phyloP scores from a whole-genome alignment of 2,888 invertebrate species.

The Brassicogethes aeneus region DNA sequence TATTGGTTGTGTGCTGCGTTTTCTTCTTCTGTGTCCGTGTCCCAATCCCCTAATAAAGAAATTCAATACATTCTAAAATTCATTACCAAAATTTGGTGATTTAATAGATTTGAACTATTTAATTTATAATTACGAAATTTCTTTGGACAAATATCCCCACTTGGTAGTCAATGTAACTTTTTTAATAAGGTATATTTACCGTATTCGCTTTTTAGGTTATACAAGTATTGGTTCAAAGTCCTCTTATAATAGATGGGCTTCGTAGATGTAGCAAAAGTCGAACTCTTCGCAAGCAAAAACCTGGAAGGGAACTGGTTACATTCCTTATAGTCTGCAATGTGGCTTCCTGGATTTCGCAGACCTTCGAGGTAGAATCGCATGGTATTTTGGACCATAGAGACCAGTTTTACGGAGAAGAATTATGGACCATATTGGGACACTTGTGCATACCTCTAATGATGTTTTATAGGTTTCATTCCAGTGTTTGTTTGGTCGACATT shows the following conservation, averaged over 20 bases:
- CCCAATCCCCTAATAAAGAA: too few species aligned
- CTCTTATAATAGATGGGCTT: constrained; percentile 62
- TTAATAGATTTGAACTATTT: too few species aligned
- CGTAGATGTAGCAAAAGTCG: constrained; percentile 63
- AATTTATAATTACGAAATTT: too few species aligned
- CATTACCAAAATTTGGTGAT: too few species aligned
- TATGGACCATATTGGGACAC: constrained; percentile 67
- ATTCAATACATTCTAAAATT: too few species aligned
- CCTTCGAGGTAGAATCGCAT: constrained; percentile 54
- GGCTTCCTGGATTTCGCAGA: constrained; percentile 67
- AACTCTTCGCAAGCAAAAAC: constrained; percentile 55
- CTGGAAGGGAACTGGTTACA: constrained; percentile 66
- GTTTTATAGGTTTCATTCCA: constrained; percentile 70
- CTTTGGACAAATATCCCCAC: too few species aligned
- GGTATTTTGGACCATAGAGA: constrained; percentile 49
- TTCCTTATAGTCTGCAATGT: constrained; percentile 69
- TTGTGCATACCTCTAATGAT: constrained; percentile 64
- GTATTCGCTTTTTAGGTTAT: constrained; percentile 51
- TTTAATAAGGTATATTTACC: too few species aligned
- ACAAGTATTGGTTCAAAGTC: constrained; percentile 65
- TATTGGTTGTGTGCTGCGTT: too few species aligned
- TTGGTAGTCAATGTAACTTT: too few species aligned
- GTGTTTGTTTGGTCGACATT: constrained; percentile 70
- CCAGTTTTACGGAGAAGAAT: constrained; percentile 57
- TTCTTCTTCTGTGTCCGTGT: too few species aligned